Evolutionary conservation across 2,113 vertebrate genomes (phyloP).

Genomic region (Caloenas nicobarica): DNA sequence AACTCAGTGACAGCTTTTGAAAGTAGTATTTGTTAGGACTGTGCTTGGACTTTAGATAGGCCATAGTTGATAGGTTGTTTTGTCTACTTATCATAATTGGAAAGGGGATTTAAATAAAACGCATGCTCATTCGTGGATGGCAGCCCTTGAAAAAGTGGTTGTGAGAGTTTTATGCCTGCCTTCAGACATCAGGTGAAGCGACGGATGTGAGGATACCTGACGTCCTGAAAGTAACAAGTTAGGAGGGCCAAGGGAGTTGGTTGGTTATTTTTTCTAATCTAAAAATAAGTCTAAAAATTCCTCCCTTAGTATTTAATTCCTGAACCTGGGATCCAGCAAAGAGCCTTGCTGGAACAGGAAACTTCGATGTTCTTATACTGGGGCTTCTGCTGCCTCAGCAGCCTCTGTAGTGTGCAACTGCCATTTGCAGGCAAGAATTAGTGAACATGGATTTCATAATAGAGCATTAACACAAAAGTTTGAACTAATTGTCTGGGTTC

Average conservation of each 20-base stretch:
- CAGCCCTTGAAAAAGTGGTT: not conserved
- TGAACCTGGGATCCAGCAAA: not conserved
- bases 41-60: not conserved
- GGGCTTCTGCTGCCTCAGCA: not conserved
- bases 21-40: not conserved
- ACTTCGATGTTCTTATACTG: not conserved
- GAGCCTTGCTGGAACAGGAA: not conserved
- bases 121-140: not conserved
- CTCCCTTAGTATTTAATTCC: not conserved
- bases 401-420: not conserved
- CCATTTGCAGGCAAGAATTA: not conserved
- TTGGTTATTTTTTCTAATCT: not conserved
- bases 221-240: not conserved
- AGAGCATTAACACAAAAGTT: not conserved
- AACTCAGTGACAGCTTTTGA: not conserved
- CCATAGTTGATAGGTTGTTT: not conserved
- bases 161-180: not conserved
- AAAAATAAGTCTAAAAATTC: not conserved
- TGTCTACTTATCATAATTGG: not conserved
- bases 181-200: not conserved
- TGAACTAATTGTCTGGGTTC: not conserved
- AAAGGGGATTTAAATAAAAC: not conserved
- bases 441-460: not conserved
- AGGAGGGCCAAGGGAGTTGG: not conserved
- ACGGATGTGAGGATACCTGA: not conserved